Evolutionary conservation across 1,140 invertebrate species (phyloP).

Genomic region (Leptoteleia sp.): DNA sequence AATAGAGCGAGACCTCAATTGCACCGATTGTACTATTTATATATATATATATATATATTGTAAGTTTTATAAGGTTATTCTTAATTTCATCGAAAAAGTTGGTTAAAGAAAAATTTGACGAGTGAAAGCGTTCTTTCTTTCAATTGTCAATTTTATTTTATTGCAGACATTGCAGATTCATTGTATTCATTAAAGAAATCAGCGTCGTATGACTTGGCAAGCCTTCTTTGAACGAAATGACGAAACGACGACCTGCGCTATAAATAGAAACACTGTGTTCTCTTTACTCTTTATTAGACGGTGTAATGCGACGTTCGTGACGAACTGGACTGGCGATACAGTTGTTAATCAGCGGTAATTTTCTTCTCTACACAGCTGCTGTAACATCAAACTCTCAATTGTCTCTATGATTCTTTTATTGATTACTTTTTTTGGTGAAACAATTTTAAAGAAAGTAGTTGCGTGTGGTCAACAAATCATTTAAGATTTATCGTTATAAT

Average conservation of each 20-base stretch:
- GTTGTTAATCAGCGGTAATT: slow-evolving; percentile 59
- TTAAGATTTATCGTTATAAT: too few relatives aligned
- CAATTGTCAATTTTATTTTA: slow-evolving; percentile 40
- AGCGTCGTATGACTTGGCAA: slow-evolving; percentile 28
- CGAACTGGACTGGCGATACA: slow-evolving; percentile 35
- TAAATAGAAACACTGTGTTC: slow-evolving; percentile 53
- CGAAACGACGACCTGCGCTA: slow-evolving; percentile 40
- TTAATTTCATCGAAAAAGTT: too few relatives aligned
- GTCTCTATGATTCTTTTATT: slow-evolving; percentile 22
- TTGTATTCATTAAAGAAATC: slow-evolving; percentile 49
- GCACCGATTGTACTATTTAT: too few relatives aligned
- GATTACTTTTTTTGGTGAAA: slow-evolving; percentile 7
- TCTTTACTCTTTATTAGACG: slow-evolving; percentile 52
- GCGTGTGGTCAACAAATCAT: too few relatives aligned
- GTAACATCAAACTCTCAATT: slow-evolving; percentile 40
- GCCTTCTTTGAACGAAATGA: slow-evolving; percentile 55
- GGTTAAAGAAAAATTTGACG: too few relatives aligned
- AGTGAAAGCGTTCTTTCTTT: slow-evolving; percentile 6
- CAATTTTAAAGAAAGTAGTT: too few relatives aligned
- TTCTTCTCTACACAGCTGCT: slow-evolving; percentile 39
- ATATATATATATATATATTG: too few relatives aligned
- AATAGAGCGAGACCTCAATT: too few relatives aligned
- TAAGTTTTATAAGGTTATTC: too few relatives aligned
- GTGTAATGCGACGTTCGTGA: slow-evolving; percentile 52
- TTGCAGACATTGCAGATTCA: slow-evolving; percentile 49